Evolutionary conservation across 2,797 vertebrate genomes (phyloP).

Genomic region (Galagoides demidoff): DNA sequence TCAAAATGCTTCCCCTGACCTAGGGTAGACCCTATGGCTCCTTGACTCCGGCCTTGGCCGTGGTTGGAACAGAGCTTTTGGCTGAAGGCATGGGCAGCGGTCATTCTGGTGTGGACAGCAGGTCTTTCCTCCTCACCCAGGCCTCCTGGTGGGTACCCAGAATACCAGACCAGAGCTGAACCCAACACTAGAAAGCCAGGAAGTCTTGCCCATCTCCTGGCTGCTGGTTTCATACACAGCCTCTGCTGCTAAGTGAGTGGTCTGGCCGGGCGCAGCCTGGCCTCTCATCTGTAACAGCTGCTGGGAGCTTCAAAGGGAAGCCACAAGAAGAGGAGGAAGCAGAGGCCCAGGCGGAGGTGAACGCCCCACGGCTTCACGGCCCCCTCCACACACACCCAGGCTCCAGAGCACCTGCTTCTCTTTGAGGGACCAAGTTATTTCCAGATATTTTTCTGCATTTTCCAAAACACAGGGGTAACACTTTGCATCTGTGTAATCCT

Average conservation of each 20-base stretch:
- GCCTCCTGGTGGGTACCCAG: not conserved
- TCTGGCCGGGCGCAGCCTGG: not conserved
- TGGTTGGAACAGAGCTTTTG: not conserved
- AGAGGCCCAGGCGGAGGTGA: not conserved
- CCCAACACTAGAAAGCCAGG: not conserved
- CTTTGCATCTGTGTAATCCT: not conserved
- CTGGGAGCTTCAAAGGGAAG: constrained; percentile 42
- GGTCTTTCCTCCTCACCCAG: not conserved
- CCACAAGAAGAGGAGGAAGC: not conserved
- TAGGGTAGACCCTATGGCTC: not conserved
- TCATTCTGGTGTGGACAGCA: not conserved
- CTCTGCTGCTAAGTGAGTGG: not conserved
- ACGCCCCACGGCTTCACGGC: not conserved
- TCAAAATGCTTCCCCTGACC: not conserved
- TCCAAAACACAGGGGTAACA: not conserved
- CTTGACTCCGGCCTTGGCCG: not conserved
- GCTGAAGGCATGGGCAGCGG: not conserved
- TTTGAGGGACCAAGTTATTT: not conserved
- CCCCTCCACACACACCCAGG: not conserved
- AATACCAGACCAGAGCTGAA: not conserved
- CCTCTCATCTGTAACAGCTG: not conserved
- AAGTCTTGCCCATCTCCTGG: not conserved
- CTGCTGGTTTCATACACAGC: not conserved
- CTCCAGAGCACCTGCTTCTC: not conserved
- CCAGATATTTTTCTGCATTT: not conserved